Percentiles rank a stretch among this genome's conserved stretches.
phyloP scores from a whole-genome alignment of 2,797 vertebrate species.

The Bradypus variegatus region DNA sequence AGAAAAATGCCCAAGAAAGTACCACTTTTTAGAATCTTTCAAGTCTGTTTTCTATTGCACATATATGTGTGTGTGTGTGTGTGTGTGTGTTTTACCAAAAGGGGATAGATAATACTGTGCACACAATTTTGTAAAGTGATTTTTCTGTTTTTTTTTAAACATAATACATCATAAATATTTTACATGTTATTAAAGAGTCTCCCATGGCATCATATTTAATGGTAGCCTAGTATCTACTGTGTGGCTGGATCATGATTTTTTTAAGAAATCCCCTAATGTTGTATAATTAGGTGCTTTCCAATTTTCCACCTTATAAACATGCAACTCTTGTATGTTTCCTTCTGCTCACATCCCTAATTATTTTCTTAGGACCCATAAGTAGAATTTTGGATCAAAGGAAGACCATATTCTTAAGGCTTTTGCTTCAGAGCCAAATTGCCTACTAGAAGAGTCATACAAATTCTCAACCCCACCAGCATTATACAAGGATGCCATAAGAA shows the following conservation, averaged over 20 bases:
- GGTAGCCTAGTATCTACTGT: background rate
- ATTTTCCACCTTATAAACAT: background rate
- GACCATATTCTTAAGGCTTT: background rate
- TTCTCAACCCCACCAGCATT: background rate
- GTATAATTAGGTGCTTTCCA: background rate
- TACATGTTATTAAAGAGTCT: background rate
- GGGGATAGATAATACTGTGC: background rate
- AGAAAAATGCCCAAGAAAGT: background rate
- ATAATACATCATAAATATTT: background rate
- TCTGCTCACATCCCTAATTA: background rate
- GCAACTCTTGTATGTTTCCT: background rate
- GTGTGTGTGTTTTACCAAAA: background rate
- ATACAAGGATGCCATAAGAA: constrained; percentile 7
- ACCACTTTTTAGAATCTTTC: background rate
- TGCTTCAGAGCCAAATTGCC: constrained; percentile 3
- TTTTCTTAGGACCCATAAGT: background rate
- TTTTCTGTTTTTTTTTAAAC: background rate
- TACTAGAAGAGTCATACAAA: background rate
- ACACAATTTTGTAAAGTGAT: constrained; percentile 7
- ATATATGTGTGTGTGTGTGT: too few species aligned
- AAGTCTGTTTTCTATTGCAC: background rate
- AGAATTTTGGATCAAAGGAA: constrained; percentile 10
- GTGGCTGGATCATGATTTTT: background rate
- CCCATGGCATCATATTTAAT: background rate
- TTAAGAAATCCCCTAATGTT: background rate